Conservation (phyloP, 2,113 vertebrate genomes). For the Odontesthes bonariensis region DNA sequence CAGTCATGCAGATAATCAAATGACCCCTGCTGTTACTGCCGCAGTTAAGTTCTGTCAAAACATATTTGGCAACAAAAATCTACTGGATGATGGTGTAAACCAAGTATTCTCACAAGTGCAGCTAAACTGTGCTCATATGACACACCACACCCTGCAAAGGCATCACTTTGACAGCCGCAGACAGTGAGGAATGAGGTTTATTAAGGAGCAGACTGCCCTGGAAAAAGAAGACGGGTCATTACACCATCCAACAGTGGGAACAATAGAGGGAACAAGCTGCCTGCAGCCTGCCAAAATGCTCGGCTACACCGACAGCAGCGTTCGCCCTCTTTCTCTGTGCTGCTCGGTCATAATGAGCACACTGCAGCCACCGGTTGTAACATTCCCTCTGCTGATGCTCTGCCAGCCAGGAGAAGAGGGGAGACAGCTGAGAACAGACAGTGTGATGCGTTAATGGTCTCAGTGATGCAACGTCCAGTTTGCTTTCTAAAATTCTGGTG, state of each 20-base stretch:
- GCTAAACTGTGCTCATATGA: slow-evolving; percentile 5
- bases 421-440: not conserved
- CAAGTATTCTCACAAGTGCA: not conserved
- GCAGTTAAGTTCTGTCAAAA: slow-evolving; percentile 24
- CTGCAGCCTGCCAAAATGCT: slow-evolving; percentile 49
- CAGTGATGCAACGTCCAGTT: not conserved
- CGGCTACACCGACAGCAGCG: slow-evolving; percentile 29
- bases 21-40: not conserved
- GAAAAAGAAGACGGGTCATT: slow-evolving; percentile 71
- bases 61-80: slow-evolving; percentile 8
- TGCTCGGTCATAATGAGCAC: slow-evolving; percentile 30
- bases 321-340: slow-evolving; percentile 20
- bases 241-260: slow-evolving; percentile 47
- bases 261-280: slow-evolving; percentile 60
- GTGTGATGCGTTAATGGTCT: not conserved
- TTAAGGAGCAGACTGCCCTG: slow-evolving; percentile 52
- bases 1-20: slow-evolving; percentile 24
- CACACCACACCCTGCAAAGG: not conserved
- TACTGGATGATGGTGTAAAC: not conserved
- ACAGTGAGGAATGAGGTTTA: slow-evolving; percentile 70
- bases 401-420: slow-evolving; percentile 14
- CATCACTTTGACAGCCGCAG: slow-evolving; percentile 20
- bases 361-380: slow-evolving; percentile 5
- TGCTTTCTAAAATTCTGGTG: not conserved
- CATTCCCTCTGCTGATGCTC: slow-evolving; percentile 9